Base-by-base conservation (phyloP, 2,797 vertebrate species). In the Alectoris magna region DNA sequence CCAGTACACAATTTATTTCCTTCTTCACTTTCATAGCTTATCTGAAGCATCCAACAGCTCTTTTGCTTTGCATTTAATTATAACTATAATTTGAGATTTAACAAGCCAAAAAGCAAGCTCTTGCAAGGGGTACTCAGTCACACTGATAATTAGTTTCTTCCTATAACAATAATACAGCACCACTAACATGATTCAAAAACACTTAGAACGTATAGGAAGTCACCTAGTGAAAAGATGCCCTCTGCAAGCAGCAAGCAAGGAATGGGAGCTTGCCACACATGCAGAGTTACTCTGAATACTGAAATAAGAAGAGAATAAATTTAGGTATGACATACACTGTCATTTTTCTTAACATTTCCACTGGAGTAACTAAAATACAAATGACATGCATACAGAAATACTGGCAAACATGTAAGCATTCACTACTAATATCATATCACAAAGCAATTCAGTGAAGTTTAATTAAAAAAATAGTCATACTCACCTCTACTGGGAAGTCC, bases 401-500 rank as follows among this genome's bases (percentile, higher is more conserved):
- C 79, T 84, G 80, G 67, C 70, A 83, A 91, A 91, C 43, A 29
- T 38, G 56, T 41, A 73, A 95, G 88, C 94, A 95, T 87, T 41
- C 36, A 81, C 81, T 80, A 85, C 67, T 78, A 93, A 63, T 68
- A 84, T 74, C 49, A 23, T 34, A 95, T 53, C 87, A 96, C 93
- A 93, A 90, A 96, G 79, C 81, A 95, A 95, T 67, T 86, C 68
- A 87, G 53, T 80, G 87, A 97, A 97, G 96, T 97, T 97, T 95
- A 93, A 96, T 93, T 94, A 94, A 96, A 96, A 97, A 95, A 96
- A 96, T 97, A 95, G 96, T 43, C 66, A 94, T 91, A 96, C 98
- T 98, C 96, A 98, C 98, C 98, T 98, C 97, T 98, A 90, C 97
- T 98, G 86, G 98, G 97, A 97, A 98, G 97, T 97, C 98, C 98